Base-by-base conservation (phyloP, 2,797 vertebrate species). In the Molossus alvarezi region DNA sequence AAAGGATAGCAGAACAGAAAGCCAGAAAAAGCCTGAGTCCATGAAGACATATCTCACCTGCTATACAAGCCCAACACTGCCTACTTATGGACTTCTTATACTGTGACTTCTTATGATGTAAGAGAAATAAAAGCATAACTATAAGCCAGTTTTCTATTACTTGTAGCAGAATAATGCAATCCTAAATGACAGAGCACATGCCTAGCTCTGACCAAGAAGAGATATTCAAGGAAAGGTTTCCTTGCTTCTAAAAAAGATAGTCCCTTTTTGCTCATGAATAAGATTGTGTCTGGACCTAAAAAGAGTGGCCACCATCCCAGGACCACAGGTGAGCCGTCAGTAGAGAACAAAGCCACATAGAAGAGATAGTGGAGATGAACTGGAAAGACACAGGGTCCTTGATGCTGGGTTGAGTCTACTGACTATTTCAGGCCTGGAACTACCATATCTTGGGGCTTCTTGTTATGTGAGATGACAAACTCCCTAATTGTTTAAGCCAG, bases 41-140 rank as follows among this genome's bases (percentile, higher is more conserved):
- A 27, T 1, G 3, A 21, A 67, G 58, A 90, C 33, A 87, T 41
- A 64, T 23, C 53, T 79, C 55, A 83, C 69, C 67, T 65, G 15
- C 29, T 73, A n/a, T 25, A 55, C 1, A 73, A 96, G 69, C 57
- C 89, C 33, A 67, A 27, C 0, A 10, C 11, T 81, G 75, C 62
- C 75, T 91, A 51, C 37, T 58, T 53, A 41, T 0, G 11, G 73
- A 37, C 18, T 41, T 48, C 6, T 57, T 81, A 33, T 33, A 3
- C 33, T 33, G 33, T 33, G 73, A 37, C 18, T 41, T 48, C 6
- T 57, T 81, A 27, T 71, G 64, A 93, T 15, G 33, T 25, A 17
- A 85, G 69, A 72, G 41, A 95, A 88, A 73, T 21, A 82, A 94
- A 76, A 72, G 37, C 27, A 53, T 64, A 67, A 84, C 13, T 14